Conservation (phyloP, 1,140 invertebrate genomes). For the Drosophila teissieri region DNA sequence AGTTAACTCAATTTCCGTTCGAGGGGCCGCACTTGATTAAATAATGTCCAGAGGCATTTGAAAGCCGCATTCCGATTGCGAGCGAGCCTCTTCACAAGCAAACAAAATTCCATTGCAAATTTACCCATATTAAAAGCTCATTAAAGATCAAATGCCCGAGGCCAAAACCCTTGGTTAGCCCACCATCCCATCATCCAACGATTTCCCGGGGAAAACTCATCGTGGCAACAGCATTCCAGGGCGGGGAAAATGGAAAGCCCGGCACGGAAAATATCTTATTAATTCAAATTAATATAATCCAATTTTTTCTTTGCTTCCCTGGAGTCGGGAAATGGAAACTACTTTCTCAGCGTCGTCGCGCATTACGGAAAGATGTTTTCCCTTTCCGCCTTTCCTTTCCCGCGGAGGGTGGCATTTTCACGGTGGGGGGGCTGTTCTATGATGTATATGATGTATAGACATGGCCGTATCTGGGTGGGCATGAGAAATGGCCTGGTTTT, state of each 20-base stretch:
- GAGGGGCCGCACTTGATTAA: slow-evolving; percentile 47
- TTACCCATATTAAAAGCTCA: slow-evolving; percentile 72
- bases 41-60: slow-evolving; percentile 41
- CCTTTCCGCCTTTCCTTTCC: slow-evolving; percentile 42
- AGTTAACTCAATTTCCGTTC: slow-evolving; percentile 28
- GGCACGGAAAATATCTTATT: slow-evolving; percentile 80
- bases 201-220: slow-evolving; percentile 23
- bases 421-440: slow-evolving; percentile 27
- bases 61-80: slow-evolving; percentile 40
- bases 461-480: slow-evolving; percentile 54
- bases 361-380: slow-evolving; percentile 63
- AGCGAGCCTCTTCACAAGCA: slow-evolving; percentile 21
- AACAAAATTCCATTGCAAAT: slow-evolving; percentile 65
- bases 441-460: slow-evolving; percentile 68
- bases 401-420: slow-evolving; percentile 2
- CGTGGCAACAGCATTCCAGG: slow-evolving; percentile 58
- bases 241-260: slow-evolving; percentile 16
- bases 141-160: slow-evolving; percentile 55
- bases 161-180: slow-evolving; percentile 7
- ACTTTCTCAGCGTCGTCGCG: slow-evolving; percentile 59
- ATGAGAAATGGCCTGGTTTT: slow-evolving; percentile 23
- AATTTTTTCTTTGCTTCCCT: slow-evolving; percentile 43
- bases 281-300: slow-evolving; percentile 83
- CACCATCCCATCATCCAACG: not conserved
- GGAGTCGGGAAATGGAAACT: slow-evolving; percentile 63